Evolutionary conservation across 2,113 vertebrate genomes (phyloP), one percentile per base, ranked within the genome.

Genomic region (Spea multiplicata): DNA sequence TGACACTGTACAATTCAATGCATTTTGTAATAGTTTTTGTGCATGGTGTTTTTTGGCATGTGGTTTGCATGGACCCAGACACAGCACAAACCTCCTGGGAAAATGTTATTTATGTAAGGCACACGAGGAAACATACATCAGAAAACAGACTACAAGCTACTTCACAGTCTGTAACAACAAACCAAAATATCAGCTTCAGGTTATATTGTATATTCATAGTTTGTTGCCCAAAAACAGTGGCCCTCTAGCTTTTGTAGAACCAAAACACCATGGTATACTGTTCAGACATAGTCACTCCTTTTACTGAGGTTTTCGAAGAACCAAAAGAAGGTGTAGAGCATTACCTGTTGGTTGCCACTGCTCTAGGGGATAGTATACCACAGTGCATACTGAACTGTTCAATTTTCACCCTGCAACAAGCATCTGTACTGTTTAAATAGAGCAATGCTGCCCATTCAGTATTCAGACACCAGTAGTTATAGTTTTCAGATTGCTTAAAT

Each of bases 21-120:
- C 1, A 30, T 1, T 45, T 47, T 67, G 59, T 79, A 62, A 53
- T 53, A 59, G 66, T 80, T 73, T 65, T 80, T 73, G 82, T 81
- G 53, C 80, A 61, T 73, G 70, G 66, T 82, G 12, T 1, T 81
- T 81, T 67, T 74, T 59, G 14, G 30, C 78, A 52, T 82, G 80
- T 76, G 6, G 57, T 81, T 83, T 82, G 52, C 73, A 75, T 76
- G 17, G 81, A 80, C 72, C 47, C 16, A 79, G 73, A 17, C 47
- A 12, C 71, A 46, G 65, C 50, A 81, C 75, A 64, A 47, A 71
- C 75, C 73, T 9, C 44, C 74, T 57, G 16, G 55, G 50, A 79
- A 57, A 57, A 67, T 48, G 67, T n/a, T n/a, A 14, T 4, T 53
- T 71, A 70, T 6, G 67, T 57, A 48, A n/a, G 50, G 53, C 14